Percentiles rank a stretch among this genome's conserved stretches.
These are phyloP conservation scores for Rhyacophila evoluta DNA, from an alignment of 2,888 invertebrate species.

Conservation along the genomic window DNA sequence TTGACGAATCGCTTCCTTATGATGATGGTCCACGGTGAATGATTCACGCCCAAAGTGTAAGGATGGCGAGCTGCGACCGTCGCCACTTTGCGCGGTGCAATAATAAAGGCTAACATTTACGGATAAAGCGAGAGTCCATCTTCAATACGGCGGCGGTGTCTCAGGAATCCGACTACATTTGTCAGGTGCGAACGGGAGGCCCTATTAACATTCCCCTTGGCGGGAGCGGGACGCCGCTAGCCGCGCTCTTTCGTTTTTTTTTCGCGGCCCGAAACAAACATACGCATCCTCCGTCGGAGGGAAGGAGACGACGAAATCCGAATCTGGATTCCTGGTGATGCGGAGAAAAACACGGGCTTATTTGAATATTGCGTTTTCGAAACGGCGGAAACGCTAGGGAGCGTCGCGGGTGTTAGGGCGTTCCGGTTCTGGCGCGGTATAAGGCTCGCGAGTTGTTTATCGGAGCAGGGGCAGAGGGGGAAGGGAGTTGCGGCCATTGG, in stretches of 20 bases:
- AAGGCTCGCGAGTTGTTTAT: not conserved
- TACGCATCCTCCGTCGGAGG: not conserved
- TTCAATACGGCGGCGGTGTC: constrained; percentile 30
- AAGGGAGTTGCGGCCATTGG: constrained; percentile 49
- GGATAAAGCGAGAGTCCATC: constrained; percentile 17
- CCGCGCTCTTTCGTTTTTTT: constrained; percentile 49
- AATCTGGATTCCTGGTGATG: constrained; percentile 54
- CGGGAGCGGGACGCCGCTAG: constrained; percentile 46
- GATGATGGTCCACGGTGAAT: not conserved
- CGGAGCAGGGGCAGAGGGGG: constrained; percentile 22
- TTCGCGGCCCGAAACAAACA: constrained; percentile 46
- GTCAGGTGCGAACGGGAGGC: constrained; percentile 54
- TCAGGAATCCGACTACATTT: constrained; percentile 54
- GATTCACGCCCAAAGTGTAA: not conserved
- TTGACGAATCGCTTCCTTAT: not conserved
- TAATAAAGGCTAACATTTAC: constrained; percentile 16
- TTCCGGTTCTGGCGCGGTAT: constrained; percentile 15
- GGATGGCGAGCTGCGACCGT: not conserved
- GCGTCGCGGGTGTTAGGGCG: constrained; percentile 43
- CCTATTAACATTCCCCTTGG: constrained; percentile 48
- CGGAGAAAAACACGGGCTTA: constrained; percentile 54
- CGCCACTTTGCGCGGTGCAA: not conserved
- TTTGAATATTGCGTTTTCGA: constrained; percentile 51
- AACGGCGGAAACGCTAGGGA: constrained; percentile 41
- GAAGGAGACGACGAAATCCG: constrained; percentile 49